These are phyloP conservation scores for Drosophila kambysellisi DNA, from an alignment of 2,888 invertebrate genomes.

Conservation along the genomic window DNA sequence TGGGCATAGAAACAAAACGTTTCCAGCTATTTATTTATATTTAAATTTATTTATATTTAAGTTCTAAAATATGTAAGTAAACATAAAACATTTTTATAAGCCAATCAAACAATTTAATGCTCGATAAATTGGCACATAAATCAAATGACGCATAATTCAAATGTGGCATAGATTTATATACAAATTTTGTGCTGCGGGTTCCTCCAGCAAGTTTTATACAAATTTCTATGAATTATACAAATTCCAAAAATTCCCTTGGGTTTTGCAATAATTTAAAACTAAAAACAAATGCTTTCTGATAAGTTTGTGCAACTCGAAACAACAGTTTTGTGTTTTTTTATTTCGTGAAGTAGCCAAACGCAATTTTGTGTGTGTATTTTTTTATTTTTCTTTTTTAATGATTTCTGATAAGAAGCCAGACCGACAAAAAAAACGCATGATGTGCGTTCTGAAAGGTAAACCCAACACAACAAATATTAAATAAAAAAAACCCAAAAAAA, in stretches of 20 bases:
- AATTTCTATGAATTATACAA: not conserved
- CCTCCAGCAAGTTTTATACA: not conserved
- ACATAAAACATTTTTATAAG: not conserved
- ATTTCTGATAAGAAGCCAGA: constrained; percentile 51
- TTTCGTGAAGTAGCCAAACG: constrained; percentile 26
- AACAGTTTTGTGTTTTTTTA: constrained; percentile 3
- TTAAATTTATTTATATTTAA: not conserved
- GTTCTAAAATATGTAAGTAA: too few relatives aligned
- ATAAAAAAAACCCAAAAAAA: constrained; percentile 3
- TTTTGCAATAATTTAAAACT: not conserved
- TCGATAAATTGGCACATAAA: constrained; percentile 1
- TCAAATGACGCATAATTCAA: not conserved
- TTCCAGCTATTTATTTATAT: not conserved
- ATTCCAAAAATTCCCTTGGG: not conserved
- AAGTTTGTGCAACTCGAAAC: constrained; percentile 3
- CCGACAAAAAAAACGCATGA: constrained; percentile 43
- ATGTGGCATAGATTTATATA: not conserved
- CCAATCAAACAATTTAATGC: not conserved
- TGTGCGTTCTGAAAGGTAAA: constrained; percentile 53
- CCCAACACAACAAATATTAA: constrained; percentile 29
- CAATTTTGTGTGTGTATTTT: constrained; percentile 11
- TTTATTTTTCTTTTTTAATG: constrained; percentile 36
- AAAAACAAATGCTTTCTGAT: not conserved
- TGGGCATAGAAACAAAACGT: not conserved
- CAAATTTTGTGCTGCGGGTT: not conserved